phyloP scores from a whole-genome alignment of 2,888 invertebrate genomes.

The Microctonus brassicae region DNA sequence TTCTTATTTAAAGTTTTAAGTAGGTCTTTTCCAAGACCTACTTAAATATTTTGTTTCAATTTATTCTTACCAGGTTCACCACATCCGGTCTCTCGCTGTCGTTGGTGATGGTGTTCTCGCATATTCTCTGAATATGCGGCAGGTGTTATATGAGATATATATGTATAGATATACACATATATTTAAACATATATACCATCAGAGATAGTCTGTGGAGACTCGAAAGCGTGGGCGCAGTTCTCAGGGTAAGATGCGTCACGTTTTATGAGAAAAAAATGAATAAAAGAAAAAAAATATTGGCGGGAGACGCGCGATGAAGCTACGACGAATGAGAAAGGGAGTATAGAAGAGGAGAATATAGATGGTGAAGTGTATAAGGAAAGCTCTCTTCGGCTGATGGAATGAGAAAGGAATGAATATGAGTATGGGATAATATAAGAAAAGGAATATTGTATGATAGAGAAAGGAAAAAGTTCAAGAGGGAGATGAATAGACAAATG shows the following conservation, averaged over 20 bases:
- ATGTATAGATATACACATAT: not conserved
- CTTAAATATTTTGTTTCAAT: conserved; percentile 3
- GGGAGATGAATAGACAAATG: conserved; percentile 29
- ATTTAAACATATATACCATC: not conserved
- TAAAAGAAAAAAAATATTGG: conserved; percentile 37
- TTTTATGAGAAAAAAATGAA: conserved; percentile 36
- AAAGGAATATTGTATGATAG: conserved; percentile 41
- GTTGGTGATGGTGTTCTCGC: conserved; percentile 29
- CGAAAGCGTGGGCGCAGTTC: conserved; percentile 62
- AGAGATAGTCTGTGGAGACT: conserved; percentile 15
- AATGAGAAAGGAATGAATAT: conserved; percentile 17
- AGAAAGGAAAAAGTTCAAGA: conserved; percentile 17
- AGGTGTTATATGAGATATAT: conserved; percentile 30
- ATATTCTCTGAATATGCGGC: conserved; percentile 16
- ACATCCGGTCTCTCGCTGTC: conserved; percentile 8
- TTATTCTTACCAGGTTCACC: not conserved
- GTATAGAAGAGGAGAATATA: conserved; percentile 21
- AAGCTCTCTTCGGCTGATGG: conserved; percentile 13
- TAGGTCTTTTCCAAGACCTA: conserved; percentile 2
- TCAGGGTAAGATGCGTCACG: conserved; percentile 66
- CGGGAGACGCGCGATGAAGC: conserved; percentile 34
- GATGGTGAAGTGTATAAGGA: not conserved
- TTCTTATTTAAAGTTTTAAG: not conserved
- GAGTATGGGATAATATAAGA: conserved; percentile 44
- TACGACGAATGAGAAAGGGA: conserved; percentile 47